A percentile compares a stretch with the other conserved stretches of the same genome.
phyloP scores from a whole-genome alignment of 64 coral and sea anemone species.

The Montipora sp. region DNA sequence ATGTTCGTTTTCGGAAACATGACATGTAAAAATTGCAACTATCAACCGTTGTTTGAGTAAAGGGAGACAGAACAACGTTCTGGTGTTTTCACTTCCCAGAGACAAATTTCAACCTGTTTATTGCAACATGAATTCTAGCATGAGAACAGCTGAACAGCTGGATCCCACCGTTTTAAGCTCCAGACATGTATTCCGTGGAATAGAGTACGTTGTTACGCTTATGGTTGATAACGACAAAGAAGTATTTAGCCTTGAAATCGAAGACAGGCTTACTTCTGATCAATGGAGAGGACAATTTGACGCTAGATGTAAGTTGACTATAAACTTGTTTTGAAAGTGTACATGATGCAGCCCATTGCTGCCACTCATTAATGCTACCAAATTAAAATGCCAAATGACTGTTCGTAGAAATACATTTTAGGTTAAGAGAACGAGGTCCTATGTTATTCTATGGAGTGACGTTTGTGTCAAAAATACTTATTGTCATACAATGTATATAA shows the following conservation, averaged over 20 bases:
- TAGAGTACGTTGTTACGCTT: slow-evolving; percentile 89
- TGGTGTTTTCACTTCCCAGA: background rate
- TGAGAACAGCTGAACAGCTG: background rate
- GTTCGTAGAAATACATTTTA: too few species aligned
- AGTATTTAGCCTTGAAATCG: slow-evolving; percentile 85
- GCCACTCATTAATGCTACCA: too few species aligned
- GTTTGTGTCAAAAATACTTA: too few species aligned
- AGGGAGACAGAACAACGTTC: background rate
- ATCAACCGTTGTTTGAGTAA: background rate
- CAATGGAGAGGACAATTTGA: slow-evolving; percentile 97
- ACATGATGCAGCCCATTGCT: too few species aligned
- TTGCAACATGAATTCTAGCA: slow-evolving; percentile 16
- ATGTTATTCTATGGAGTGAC: too few species aligned
- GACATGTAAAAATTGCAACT: background rate
- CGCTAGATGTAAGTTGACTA: slow-evolving; percentile 90
- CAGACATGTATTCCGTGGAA: slow-evolving; percentile 91
- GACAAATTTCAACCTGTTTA: background rate
- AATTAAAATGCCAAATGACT: too few species aligned
- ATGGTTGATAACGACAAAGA: slow-evolving; percentile 79
- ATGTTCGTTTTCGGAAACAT: background rate
- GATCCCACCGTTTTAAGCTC: slow-evolving; percentile 3
- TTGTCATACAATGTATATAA: too few species aligned
- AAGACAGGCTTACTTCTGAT: slow-evolving; percentile 99
- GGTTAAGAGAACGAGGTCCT: too few species aligned
- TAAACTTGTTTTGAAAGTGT: too few species aligned